These are phyloP conservation scores for Syngnathus typhle DNA, from an alignment of 2,113 vertebrate species.

Conservation along the genomic window DNA sequence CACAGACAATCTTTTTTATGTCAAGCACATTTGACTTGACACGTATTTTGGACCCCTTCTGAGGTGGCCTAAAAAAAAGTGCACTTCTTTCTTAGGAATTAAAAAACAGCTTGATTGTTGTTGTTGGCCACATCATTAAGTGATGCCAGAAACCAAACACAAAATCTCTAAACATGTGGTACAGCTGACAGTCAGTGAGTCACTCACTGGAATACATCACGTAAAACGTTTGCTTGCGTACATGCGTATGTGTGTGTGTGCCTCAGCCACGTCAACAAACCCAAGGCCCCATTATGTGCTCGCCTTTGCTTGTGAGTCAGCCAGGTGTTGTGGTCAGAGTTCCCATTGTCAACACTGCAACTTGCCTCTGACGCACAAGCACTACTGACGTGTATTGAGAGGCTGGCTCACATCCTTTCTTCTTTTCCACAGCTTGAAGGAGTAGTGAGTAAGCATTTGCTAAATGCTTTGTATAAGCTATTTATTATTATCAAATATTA, in stretches of 20 bases:
- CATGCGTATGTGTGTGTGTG: conserved; percentile 17
- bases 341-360: conserved; percentile 32
- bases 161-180: conserved; percentile 14
- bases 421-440: background rate
- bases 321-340: conserved; percentile 9
- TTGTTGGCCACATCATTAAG: conserved; percentile 2
- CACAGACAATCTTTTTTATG: background rate
- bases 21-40: background rate
- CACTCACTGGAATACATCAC: background rate
- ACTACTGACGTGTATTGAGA: conserved; percentile 13
- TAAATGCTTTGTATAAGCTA: background rate
- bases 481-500: too few relatives aligned
- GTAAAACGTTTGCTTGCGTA: background rate
- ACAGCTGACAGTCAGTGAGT: conserved; percentile 5
- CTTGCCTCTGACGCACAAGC: conserved; percentile 46
- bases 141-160: conserved; percentile 8
- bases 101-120: background rate
- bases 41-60: background rate
- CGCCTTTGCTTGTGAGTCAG: conserved; percentile 47
- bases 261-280: too few relatives aligned
- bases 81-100: background rate
- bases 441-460: background rate
- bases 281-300: too few relatives aligned
- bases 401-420: conserved; percentile 27
- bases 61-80: background rate